A percentile compares a stretch with the other conserved stretches of the same genome.
Conservation (phyloP, 2,113 vertebrate genomes). For the Raja brachyura region DNA sequence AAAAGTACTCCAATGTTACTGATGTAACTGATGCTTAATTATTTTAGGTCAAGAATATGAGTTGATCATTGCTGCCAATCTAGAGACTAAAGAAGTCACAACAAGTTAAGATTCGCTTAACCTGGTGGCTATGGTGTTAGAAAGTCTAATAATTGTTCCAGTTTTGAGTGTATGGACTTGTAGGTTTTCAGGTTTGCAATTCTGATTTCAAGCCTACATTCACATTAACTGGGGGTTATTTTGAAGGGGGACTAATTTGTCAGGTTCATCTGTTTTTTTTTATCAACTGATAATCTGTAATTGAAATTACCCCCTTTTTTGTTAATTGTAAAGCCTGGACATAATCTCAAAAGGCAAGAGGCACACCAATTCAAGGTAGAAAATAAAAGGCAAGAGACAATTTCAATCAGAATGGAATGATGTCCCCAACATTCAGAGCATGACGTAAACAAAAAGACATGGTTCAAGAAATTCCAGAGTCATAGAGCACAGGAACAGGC, state of each 20-base stretch:
- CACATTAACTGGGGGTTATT: not conserved
- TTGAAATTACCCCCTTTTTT: not conserved
- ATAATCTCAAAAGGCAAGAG: not conserved
- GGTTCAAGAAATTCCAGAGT: not conserved
- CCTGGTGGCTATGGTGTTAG: not conserved
- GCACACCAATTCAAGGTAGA: not conserved
- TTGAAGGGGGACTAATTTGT: not conserved
- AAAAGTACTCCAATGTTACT: not conserved
- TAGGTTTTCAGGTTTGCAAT: not conserved
- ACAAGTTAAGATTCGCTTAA: not conserved
- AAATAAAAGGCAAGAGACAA: not conserved
- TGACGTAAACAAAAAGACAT: not conserved
- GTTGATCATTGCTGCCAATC: not conserved
- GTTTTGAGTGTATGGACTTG: not conserved
- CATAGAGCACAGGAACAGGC: too few species aligned
- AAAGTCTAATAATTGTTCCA: not conserved
- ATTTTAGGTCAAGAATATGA: not conserved
- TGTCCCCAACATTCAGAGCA: not conserved
- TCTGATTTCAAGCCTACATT: not conserved
- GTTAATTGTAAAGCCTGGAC: not conserved
- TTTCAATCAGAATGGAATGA: not conserved
- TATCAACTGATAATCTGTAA: not conserved
- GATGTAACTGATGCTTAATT: not conserved
- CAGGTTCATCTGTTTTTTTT: not conserved
- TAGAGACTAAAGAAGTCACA: not conserved